Evolutionary conservation across 2,888 invertebrate genomes (phyloP), one percentile per base, ranked within the genome.

Genomic region (Furcula furcula): DNA sequence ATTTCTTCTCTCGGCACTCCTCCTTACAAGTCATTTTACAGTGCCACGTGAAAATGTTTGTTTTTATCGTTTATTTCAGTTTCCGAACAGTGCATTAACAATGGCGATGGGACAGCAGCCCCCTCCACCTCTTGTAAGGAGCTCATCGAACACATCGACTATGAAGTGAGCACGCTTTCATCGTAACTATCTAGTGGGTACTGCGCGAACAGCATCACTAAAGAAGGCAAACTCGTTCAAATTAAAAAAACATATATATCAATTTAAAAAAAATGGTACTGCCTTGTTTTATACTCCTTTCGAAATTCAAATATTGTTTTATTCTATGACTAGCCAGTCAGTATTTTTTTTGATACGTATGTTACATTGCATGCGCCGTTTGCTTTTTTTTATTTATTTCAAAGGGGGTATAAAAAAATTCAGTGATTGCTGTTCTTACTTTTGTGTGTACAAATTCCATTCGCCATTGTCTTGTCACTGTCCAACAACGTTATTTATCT

Each of bases 61-160:
- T 72, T 65, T 69, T 76, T 59, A 49, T 72, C 68, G 57, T 82
- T 82, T 68, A 70, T 84, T 85, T 67, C 88, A 89, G 86, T 89
- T 86, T 75, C 81, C 85, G 65, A 88, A 85, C 80, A 88, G 74
- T 77, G 80, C 87, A 66, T 76, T 89, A 58, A 77, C 86, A 71
- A 84, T 89, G 85, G 85, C 87, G 79, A 89, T 89, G 89, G 74
- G 76, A 36, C 86, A 82, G 83, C 91, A 76, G 72, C 88, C 78
- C 71, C 82, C 91, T 72, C 81, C 87, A 69, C 91, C 91, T 29
- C 81, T 91, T 40, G 91, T 91, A 58, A 82, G 91, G 65, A 87
- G 84, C 46, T 79, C 90, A 26, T 86, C 88, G 57, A 91, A 90
- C 85, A 74, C 86, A 16, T 64, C 77, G 42, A 85, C 76, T 47